Evolutionary conservation across 2,113 vertebrate genomes (phyloP).

Genomic region (Mystacornis crossleyi): DNA sequence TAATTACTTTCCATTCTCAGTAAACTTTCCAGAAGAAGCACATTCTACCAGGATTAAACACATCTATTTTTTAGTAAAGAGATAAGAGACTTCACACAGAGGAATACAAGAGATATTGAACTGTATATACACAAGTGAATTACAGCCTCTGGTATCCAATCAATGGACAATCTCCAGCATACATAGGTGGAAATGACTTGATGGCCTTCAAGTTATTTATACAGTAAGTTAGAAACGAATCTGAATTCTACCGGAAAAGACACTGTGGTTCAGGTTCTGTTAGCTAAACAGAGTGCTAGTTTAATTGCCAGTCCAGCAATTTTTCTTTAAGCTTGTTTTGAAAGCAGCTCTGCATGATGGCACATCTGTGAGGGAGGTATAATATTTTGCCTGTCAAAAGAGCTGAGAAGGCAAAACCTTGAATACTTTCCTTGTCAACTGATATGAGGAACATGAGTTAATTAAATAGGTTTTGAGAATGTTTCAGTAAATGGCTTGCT

Average conservation of each 20-base stretch:
- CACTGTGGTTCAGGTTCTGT: neutral
- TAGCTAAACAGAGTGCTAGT: neutral
- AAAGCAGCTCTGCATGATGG: neutral
- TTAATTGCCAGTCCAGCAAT: neutral
- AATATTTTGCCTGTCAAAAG: constrained; percentile 1
- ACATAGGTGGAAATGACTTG: neutral
- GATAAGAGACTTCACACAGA: constrained; percentile 25
- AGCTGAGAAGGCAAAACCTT: neutral
- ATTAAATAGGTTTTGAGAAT: constrained; percentile 8
- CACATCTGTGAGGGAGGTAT: neutral
- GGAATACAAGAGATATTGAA: constrained; percentile 16
- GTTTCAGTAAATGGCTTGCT: neutral
- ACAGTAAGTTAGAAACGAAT: neutral
- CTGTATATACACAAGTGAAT: constrained; percentile 25
- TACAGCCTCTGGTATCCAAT: neutral
- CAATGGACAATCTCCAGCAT: neutral
- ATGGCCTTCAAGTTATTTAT: neutral
- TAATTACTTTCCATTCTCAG: constrained; percentile 34
- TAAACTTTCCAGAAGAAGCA: constrained; percentile 38
- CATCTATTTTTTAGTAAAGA: constrained; percentile 21
- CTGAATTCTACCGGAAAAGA: neutral
- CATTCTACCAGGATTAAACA: neutral
- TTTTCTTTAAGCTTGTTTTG: neutral
- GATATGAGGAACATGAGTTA: neutral
- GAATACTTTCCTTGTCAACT: neutral